Base-by-base conservation (phyloP, 2,113 vertebrate species). In the Nansenia antarctica region DNA sequence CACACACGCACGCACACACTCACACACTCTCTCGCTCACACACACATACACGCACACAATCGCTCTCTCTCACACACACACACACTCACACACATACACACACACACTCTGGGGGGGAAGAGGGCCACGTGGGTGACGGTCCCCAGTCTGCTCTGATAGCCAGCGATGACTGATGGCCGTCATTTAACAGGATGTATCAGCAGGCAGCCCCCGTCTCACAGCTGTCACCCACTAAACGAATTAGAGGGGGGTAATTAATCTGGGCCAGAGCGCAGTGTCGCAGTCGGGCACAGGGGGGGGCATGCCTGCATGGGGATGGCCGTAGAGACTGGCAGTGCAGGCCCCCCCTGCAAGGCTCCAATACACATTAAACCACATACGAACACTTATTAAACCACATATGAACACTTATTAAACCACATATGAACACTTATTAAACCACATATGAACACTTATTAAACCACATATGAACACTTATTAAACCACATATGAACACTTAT, bases 171-270 rank as follows among this genome's bases (percentile, higher is more conserved):
- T 93, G 94, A 95, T 95, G 94, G 93, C 90, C 89, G 0, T 94
- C 93, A 92, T 95, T 95, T 95, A 94, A 91, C 87, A 91, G 91
- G 91, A 93, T 92, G 93, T 91, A 94, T 93, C 92, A 93, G 92
- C 90, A 90, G 91, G 94, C 91, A 91, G 89, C 91, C 90, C 91
- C 91, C 89, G 74, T 92, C 90, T 91, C 91, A 90, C 92, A 95
- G 94, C 93, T 95, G 94, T 94, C 92, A 91, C 91, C 88, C 87
- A 91, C 92, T 94, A 95, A 94, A 94, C 93, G 92, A 94, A 94
- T 95, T 95, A 94, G 92, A 94, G 93, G 90, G 90, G 92, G 91
- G 92, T 94, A 95, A 94, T 95, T 95, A 95, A 95, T 95, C 94
- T 95, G 91, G 90, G 86, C 88, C 91, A 90, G 88, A 91, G 89